Percentiles rank a stretch among this genome's conserved stretches.
These are phyloP conservation scores for Sebastes diaconus DNA, from an alignment of 2,797 vertebrate species.

Conservation along the genomic window DNA sequence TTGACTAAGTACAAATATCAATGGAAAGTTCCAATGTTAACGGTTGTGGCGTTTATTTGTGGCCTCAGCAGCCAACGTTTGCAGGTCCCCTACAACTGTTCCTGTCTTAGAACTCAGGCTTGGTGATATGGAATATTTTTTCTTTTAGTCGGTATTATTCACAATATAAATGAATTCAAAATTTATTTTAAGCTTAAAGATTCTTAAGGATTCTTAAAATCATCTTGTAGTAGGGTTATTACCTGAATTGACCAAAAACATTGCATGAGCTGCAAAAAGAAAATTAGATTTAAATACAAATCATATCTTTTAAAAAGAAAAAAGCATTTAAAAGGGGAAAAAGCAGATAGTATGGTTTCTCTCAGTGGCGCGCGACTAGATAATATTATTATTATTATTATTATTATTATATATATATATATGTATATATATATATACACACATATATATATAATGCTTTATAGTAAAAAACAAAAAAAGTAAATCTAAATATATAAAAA, in stretches of 20 bases:
- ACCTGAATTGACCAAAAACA: neutral
- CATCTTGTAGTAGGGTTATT: neutral
- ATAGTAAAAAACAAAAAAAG: neutral
- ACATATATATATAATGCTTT: too few species aligned
- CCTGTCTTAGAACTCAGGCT: neutral
- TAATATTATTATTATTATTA: neutral
- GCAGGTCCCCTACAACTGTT: too few species aligned
- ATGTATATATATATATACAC: fast-evolving
- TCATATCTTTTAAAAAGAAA: neutral
- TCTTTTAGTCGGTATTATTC: neutral
- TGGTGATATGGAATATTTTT: neutral
- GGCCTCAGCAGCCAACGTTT: too few species aligned
- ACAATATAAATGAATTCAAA: neutral
- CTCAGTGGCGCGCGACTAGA: neutral
- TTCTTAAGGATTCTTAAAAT: too few species aligned
- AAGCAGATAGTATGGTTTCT: neutral
- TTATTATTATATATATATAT: too few species aligned
- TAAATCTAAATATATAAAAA: neutral
- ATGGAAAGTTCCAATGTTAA: neutral
- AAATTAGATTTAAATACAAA: neutral
- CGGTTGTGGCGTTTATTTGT: neutral
- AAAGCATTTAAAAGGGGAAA: neutral
- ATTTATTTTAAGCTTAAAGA: neutral
- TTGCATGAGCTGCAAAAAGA: neutral
- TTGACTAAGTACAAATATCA: neutral